Evolutionary conservation across 2,797 vertebrate species (phyloP), one percentile per base, ranked within the genome.

Genomic region (Pseudochaenichthys georgianus): DNA sequence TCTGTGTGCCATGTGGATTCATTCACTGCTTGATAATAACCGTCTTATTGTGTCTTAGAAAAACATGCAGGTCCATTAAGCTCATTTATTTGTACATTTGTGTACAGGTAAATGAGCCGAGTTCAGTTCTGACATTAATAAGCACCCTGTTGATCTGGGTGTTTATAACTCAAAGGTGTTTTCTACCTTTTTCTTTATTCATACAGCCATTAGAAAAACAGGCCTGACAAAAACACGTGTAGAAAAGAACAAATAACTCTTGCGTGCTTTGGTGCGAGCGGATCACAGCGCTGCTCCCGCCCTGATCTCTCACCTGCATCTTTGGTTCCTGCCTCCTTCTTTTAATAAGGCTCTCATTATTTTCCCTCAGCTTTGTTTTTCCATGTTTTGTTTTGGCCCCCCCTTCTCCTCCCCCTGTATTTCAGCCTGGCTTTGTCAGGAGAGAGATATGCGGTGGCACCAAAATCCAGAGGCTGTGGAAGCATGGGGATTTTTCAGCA

Each of bases 281-380:
- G 87, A 93, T 93, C 89, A 86, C 84, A 88, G 87, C 58, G 45
- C 73, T 57, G 73, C 76, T 83, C 79, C 75, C 42, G 67, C 59
- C 87, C 84, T 87, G 93, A 92, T 94, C 93, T 93, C 89, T 95
- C 92, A 95, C 94, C 94, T 95, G 91, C 83, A 84, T 91, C 84
- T 93, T 94, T 95, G 89, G 89, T 94, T 91, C 91, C 79, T 70
- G 80, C 87, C 87, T 78, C 85, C 76, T 75, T 81, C 64, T 80
- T 94, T 94, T 93, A 91, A 96, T 98, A 97, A 97, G 95, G 94
- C 96, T 95, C 96, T 97, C 95, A 98, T 99, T 99, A 97, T 98
- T 97, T 96, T 91, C 90, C 85, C 79, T 91, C 90, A 89, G 94
- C 96, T 96, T 96, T 96, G 95, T 96, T 94, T 85, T 95, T 94